phyloP scores from a whole-genome alignment of 2,113 vertebrate genomes.

The Dissostichus mawsoni region DNA sequence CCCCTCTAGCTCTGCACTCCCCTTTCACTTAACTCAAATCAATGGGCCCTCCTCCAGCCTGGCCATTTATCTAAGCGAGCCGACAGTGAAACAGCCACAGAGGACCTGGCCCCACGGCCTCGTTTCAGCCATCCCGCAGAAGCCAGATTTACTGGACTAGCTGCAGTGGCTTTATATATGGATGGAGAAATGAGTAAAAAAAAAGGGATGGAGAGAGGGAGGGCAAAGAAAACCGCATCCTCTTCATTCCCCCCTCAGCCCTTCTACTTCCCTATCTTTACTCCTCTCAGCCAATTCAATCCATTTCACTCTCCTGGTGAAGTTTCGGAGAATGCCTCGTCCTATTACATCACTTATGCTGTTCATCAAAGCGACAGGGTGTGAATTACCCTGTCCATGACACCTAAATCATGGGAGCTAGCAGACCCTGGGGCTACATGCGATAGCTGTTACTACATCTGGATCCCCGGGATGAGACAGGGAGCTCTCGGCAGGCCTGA shows the following conservation, averaged over 20 bases:
- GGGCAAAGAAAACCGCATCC: constrained; percentile 31
- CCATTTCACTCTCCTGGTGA: constrained; percentile 75
- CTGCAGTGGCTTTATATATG: constrained; percentile 71
- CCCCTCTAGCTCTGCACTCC: constrained; percentile 9
- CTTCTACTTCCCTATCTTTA: constrained; percentile 31
- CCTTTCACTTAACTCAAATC: constrained; percentile 80
- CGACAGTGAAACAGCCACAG: constrained; percentile 68
- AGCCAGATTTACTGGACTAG: constrained; percentile 72
- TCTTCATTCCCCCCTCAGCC: constrained; percentile 31
- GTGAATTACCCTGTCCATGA: constrained; percentile 77
- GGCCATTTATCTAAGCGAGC: constrained; percentile 74
- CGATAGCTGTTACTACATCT: constrained; percentile 70
- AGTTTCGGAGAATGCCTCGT: constrained; percentile 64
- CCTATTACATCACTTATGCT: constrained; percentile 75
- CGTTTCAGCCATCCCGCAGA: constrained; percentile 47
- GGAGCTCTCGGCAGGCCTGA: constrained; percentile 22
- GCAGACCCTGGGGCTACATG: constrained; percentile 61
- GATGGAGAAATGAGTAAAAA: constrained; percentile 38
- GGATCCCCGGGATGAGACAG: constrained; percentile 56
- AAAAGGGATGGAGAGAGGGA: constrained; percentile 20
- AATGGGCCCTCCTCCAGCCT: constrained; percentile 75
- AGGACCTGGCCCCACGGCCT: constrained; percentile 69
- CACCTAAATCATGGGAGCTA: constrained; percentile 74
- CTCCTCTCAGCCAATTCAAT: constrained; percentile 71
- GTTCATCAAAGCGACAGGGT: constrained; percentile 79